Evolutionary conservation across 1,140 invertebrate genomes (phyloP).

Genomic region (Macrobrachium nipponense): DNA sequence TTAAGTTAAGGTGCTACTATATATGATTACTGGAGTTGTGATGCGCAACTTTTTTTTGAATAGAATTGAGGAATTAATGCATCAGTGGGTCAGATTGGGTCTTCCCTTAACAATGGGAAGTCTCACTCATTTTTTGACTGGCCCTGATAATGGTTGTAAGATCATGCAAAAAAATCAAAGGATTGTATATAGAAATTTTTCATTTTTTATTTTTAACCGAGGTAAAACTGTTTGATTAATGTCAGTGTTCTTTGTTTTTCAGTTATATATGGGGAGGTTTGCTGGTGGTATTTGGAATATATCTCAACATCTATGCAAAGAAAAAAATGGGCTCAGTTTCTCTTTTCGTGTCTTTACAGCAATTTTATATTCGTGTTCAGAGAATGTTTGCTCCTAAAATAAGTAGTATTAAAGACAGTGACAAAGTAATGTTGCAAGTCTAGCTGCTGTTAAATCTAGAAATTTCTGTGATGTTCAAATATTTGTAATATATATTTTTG

Average conservation of each 20-base stretch:
- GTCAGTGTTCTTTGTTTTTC: slow-evolving; percentile 67
- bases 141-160: background rate
- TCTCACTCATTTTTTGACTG: no score
- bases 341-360: slow-evolving; percentile 30
- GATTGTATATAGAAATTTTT: background rate
- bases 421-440: slow-evolving; percentile 21
- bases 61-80: no score
- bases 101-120: no score
- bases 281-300: slow-evolving; percentile 89
- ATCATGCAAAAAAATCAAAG: background rate
- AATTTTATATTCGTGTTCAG: slow-evolving; percentile 41
- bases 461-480: no score
- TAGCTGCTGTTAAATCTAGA: background rate
- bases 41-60: no score
- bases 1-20: no score
- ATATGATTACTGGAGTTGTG: no score
- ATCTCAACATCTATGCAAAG: slow-evolving; percentile 76
- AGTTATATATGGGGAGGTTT: slow-evolving; percentile 92
- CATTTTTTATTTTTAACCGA: slow-evolving; percentile 3
- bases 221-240: slow-evolving; percentile 33
- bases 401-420: slow-evolving; percentile 38
- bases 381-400: slow-evolving; percentile 31
- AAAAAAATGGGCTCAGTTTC: slow-evolving; percentile 32
- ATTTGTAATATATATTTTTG: no score
- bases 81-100: no score